These are phyloP conservation scores for Paralichthys olivaceus DNA, from an alignment of 2,113 vertebrate species.

Conservation along the genomic window DNA sequence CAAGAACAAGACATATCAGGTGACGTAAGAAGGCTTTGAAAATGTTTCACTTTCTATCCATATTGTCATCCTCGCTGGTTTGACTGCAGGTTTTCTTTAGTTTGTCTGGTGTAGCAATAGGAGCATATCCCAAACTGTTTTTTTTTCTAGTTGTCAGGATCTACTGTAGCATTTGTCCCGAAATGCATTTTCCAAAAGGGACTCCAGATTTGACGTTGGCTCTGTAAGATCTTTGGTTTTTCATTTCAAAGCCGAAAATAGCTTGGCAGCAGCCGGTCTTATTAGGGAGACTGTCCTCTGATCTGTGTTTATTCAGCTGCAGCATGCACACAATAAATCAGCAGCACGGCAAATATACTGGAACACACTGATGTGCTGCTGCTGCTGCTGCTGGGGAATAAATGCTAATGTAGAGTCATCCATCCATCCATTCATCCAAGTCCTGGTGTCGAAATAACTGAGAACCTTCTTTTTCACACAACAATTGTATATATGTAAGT, in stretches of 20 bases:
- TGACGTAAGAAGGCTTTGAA: not conserved
- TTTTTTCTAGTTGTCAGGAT: not conserved
- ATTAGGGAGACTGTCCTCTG: conserved; percentile 30
- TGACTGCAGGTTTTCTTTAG: too few relatives aligned
- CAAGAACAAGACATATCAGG: not conserved
- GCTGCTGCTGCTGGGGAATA: conserved; percentile 9
- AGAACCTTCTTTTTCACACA: conserved; percentile 2
- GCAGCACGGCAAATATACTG: conserved; percentile 47
- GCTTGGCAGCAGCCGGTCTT: conserved; percentile 34
- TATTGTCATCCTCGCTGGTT: not conserved
- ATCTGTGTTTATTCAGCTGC: conserved; percentile 66
- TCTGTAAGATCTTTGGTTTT: conserved; percentile 11
- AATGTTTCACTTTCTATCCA: too few relatives aligned
- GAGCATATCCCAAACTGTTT: not conserved
- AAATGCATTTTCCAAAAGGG: not conserved
- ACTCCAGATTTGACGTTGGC: not conserved
- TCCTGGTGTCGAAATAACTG: not conserved
- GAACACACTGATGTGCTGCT: conserved; percentile 10
- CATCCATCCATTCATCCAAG: conserved; percentile 10
- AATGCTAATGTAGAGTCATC: not conserved
- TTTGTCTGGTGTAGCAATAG: too few relatives aligned
- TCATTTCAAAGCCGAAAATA: conserved; percentile 47
- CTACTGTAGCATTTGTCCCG: not conserved
- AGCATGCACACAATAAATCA: conserved; percentile 45
- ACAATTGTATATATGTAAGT: not conserved